Base-by-base conservation (phyloP, 2,113 vertebrate genomes). In the Picathartes gymnocephalus region DNA sequence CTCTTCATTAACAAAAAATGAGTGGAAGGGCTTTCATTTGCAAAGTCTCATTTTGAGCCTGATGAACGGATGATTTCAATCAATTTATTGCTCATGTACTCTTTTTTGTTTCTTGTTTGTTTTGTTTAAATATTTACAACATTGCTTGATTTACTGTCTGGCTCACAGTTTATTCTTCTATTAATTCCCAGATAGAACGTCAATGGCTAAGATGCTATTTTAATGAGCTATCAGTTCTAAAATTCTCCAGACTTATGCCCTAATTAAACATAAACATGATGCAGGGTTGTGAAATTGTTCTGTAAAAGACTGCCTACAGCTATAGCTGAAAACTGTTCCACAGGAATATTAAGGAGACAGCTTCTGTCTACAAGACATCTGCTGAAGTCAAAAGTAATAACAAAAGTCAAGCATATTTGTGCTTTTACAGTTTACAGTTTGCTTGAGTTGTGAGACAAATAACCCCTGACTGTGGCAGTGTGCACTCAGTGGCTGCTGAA, bases 51-150 rank as follows among this genome's bases (percentile, higher is more conserved):
- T 60, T 85, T 56, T 71, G 22, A 79, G 10, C 20, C 57, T 24
- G 25, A 79, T 39, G 23, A 81, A 81, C 15, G 15, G 30, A 53
- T 24, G 40, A 73, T 62, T 77, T 81, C 13, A 4, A 14, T 31
- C 44, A 56, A 40, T 21, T 20, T 44, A 23, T 71, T 0, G 0
- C 7, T 73, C 0, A 0, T 57, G 23, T 22, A 11, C 6, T 12
- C 27, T 62, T 31, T 47, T 30, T 57, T 28, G 5, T 6, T 28
- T 58, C 7, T 48, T 37, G 2, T 45, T 91, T 83, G 9, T 65
- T 94, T 83, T 84, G 11, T 86, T 84, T 51, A n/a, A 80, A 58
- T n/a, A 6, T 66, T 90, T 73, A 66, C 25, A 82, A 70, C 3
- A 42, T 65, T 64, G 3, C 14, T 84, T 95, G 73, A 65, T 84